Percentiles rank a stretch among this genome's conserved stretches.
These are phyloP conservation scores for Epicampocera succincta DNA, from an alignment of 2,888 invertebrate species.

Conservation along the genomic window DNA sequence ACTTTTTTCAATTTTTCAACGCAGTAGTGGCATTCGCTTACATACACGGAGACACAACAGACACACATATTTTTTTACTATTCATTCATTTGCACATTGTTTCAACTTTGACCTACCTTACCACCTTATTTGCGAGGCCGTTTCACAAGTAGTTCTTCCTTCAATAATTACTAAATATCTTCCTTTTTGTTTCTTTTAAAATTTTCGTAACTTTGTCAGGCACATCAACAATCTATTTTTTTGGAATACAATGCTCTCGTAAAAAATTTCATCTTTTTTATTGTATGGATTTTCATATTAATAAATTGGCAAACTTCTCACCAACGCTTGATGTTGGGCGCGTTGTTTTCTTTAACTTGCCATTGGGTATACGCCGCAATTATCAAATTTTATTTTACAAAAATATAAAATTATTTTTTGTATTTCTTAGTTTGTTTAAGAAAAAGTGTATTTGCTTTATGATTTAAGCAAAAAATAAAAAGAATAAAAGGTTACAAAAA, in stretches of 20 bases:
- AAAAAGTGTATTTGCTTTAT: slow-evolving; percentile 61
- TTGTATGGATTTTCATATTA: slow-evolving; percentile 23
- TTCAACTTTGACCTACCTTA: slow-evolving; percentile 81
- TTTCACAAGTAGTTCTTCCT: slow-evolving; percentile 66
- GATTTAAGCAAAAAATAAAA: slow-evolving; percentile 51
- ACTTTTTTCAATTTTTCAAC: slow-evolving; percentile 61
- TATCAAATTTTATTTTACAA: slow-evolving; percentile 71
- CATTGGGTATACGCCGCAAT: slow-evolving; percentile 51
- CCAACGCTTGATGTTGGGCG: slow-evolving; percentile 63
- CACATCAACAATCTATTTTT: slow-evolving; percentile 73
- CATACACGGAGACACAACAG: slow-evolving; percentile 60
- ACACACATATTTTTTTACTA: slow-evolving; percentile 40
- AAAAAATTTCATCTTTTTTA: slow-evolving; percentile 42
- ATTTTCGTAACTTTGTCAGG: slow-evolving; percentile 71
- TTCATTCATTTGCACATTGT: slow-evolving; percentile 71
- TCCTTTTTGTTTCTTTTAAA: slow-evolving; percentile 7
- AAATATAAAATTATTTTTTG: slow-evolving; percentile 65
- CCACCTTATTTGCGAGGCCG: slow-evolving; percentile 76
- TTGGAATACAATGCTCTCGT: slow-evolving; percentile 51
- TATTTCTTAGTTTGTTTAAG: slow-evolving; percentile 63
- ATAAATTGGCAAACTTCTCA: slow-evolving; percentile 48
- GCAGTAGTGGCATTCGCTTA: slow-evolving; percentile 44
- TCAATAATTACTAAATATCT: slow-evolving; percentile 40
- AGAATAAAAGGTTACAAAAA: slow-evolving; percentile 47
- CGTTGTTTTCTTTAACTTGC: slow-evolving; percentile 55